Base-by-base conservation (phyloP, 2,113 vertebrate genomes). In the Prochilodus magdalenae region DNA sequence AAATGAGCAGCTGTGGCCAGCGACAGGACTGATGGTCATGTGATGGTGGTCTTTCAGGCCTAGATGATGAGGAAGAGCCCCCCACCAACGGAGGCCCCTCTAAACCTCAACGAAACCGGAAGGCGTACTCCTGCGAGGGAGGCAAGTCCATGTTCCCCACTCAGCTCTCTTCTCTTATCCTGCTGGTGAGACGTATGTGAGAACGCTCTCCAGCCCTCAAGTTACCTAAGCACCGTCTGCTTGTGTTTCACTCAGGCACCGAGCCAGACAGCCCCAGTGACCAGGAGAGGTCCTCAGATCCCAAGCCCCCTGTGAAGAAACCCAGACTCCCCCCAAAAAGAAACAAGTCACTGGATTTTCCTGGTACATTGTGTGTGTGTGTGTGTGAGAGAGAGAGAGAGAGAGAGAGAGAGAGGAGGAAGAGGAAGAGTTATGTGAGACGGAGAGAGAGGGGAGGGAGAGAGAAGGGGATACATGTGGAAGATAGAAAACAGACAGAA, bases 261-360 rank as follows among this genome's bases (percentile, higher is more conserved):
- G 90, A 90, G 51, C 82, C 75, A 75, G 89, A 89, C 85, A 89
- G 70, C 85, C 88, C 87, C 81, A 85, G 86, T 73, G 88, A 92
- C 88, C 89, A 89, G 87, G 91, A 94, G 82, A 91, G 88, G 87
- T 86, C 91, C 73, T 92, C 91, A 86, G 92, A 94, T 90, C 88
- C 77, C 87, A 93, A 90, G 89, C 86, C 90, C 85, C 90, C 89
- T 66, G 85, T 92, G 92, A 94, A 90, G 90, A 92, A 93, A 77
- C 84, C 90, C 80, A 79, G 85, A 88, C 88, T 93, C 75, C 92
- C 92, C 67, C 90, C 91, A 81, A 89, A 91, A 87, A 91, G 89
- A 91, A 92, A 92, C 89, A 90, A 89, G 88, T 94, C 92, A 75
- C 82, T 93, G 91, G 92, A 94, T 86, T 92, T 63, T 83, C 87